Percentiles rank a stretch among this genome's conserved stretches.
Evolutionary conservation across 1,140 invertebrate genomes (phyloP).

Genomic region (Antheraea mylitta): DNA sequence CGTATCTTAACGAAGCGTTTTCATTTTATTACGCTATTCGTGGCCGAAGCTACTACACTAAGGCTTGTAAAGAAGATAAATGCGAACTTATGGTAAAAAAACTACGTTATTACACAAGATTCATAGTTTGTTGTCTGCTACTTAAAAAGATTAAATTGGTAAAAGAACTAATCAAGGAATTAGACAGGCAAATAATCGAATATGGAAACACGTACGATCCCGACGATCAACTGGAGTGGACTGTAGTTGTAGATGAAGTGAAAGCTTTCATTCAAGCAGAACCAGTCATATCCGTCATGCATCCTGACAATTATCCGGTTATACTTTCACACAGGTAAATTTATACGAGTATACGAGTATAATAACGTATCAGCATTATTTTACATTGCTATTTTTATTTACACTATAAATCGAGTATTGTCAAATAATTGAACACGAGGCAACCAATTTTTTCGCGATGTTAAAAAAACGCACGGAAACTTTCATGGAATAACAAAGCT

Average conservation of each 20-base stretch:
- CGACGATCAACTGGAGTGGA: constrained; percentile 98
- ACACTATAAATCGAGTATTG: no score
- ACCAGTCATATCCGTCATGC: constrained; percentile 91
- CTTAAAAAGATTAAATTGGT: constrained; percentile 97
- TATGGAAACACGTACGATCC: constrained; percentile 97
- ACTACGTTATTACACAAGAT: constrained; percentile 96
- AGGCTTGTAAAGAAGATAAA: constrained; percentile 95
- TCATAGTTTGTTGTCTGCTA: constrained; percentile 97
- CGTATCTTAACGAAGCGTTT: constrained; percentile 97
- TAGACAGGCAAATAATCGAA: constrained; percentile 95
- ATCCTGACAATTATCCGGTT: constrained; percentile 90
- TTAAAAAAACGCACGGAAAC: no score
- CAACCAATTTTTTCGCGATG: no score
- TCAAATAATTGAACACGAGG: no score
- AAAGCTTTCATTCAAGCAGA: constrained; percentile 97
- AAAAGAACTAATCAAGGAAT: constrained; percentile 93
- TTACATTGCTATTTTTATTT: no score
- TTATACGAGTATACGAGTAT: not conserved
- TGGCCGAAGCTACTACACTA: constrained; percentile 95
- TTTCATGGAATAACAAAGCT: no score
- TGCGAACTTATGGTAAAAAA: constrained; percentile 99
- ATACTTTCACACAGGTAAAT: constrained; percentile 87
- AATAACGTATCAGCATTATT: no score
- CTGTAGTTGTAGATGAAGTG: constrained; percentile 95
- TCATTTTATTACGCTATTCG: constrained; percentile 98